Base-by-base conservation (phyloP, 2,888 invertebrate genomes). In the Drosophila greeni region DNA sequence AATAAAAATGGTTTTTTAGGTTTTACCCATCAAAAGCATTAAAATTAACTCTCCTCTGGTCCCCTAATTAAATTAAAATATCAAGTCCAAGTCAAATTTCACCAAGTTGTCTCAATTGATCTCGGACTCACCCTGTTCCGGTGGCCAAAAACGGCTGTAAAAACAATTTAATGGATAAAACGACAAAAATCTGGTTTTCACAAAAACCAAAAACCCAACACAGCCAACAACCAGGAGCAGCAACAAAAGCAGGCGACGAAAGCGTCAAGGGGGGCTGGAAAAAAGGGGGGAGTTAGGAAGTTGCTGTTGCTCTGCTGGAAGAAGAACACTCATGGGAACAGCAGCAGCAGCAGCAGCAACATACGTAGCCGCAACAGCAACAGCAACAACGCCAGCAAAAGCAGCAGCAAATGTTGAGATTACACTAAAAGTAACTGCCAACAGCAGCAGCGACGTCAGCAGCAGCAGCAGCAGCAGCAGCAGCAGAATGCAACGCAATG, bases 81-180 rank as follows among this genome's bases (percentile, higher is more conserved):
- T 29, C 8, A 29, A 31, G 5, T 14, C 29, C 3, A 29, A 45
- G 14, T 20, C 5, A 14, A 36, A 39, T 31, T 37, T 9, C 31
- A 51, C 1, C 8, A 5, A 31, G 29, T 20, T 47, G 29, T 31
- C 45, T 47, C 18, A 47, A 47, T 31, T 29, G 14, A 29, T 14
- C 14, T 8, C 14, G 1, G 23, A 23, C 40, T 61, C 72, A 73
- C 73, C 85, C 84, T 85, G 84, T 84, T 72, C 47, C 64, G 26
- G 18, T 49, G 33, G 58, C 57, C 72, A 84, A 84, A 78, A 74
- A 76, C 85, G 74, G 75, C 81, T 85, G 80, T 80, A 78, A 85
- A 85, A 83, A 83, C 83, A 83, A 86, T 85, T 83, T 86, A 83
- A 83, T 86, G 86, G 76, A 84, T 75, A 85, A 85, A 86, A 82